A percentile compares a stretch with the other conserved stretches of the same genome.
Evolutionary conservation across 2,797 vertebrate genomes (phyloP).

Genomic region (Carduelis carduelis): DNA sequence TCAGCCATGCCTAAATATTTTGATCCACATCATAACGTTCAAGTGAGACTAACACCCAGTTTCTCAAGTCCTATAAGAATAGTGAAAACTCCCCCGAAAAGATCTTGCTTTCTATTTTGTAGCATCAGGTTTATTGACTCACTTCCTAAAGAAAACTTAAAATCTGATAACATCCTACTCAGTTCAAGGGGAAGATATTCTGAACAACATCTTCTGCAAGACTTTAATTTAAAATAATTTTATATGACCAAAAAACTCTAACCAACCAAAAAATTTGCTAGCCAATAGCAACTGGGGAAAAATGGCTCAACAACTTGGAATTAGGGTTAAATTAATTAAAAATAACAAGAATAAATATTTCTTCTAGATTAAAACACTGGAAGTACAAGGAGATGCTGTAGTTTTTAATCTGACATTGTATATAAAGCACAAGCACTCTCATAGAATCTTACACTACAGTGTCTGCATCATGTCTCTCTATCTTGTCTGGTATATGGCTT

Average conservation of each 20-base stretch:
- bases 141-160: conserved; percentile 19
- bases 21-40: background rate
- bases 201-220: background rate
- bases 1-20: background rate
- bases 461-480: background rate
- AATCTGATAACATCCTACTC: conserved; percentile 1
- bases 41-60: background rate
- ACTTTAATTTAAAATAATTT: background rate
- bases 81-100: background rate
- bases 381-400: background rate
- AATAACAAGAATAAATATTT: background rate
- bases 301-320: background rate
- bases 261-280: background rate
- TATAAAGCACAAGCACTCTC: background rate
- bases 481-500: background rate
- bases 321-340: background rate
- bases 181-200: conserved; percentile 1
- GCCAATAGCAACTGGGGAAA: background rate
- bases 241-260: background rate
- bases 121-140: background rate
- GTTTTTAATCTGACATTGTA: background rate
- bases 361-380: background rate
- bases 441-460: background rate
- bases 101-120: background rate
- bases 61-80: background rate